phyloP scores from a whole-genome alignment of 2,888 invertebrate genomes.

The Lacanobia wlatinum region DNA sequence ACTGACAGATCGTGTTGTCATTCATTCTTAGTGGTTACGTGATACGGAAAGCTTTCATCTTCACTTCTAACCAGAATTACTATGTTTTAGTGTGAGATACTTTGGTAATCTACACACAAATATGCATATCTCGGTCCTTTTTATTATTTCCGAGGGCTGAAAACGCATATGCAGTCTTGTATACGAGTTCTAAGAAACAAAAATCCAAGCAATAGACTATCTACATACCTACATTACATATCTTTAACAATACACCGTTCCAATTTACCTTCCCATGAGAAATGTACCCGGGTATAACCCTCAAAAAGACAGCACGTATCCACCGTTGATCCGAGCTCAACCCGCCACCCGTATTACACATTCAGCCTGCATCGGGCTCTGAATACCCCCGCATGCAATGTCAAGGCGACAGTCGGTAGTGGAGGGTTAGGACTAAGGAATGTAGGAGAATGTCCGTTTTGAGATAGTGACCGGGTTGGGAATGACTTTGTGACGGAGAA shows the following conservation, averaged over 20 bases:
- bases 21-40: too few relatives aligned
- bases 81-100: too few relatives aligned
- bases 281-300: conserved; percentile 21
- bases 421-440: conserved; percentile 6
- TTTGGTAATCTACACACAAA: too few relatives aligned
- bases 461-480: conserved; percentile 8
- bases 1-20: too few relatives aligned
- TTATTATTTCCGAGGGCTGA: too few relatives aligned
- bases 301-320: conserved; percentile 35
- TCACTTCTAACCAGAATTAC: too few relatives aligned
- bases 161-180: too few relatives aligned
- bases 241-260: neutral
- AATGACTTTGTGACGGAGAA: neutral
- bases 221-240: too few relatives aligned
- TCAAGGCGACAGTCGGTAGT: conserved; percentile 51
- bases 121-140: too few relatives aligned
- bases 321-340: conserved; percentile 37
- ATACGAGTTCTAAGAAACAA: too few relatives aligned
- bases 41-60: too few relatives aligned
- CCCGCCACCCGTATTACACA: conserved; percentile 48
- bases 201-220: too few relatives aligned
- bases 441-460: conserved; percentile 11
- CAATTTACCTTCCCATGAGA: conserved; percentile 21
- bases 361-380: conserved; percentile 49
- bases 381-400: conserved; percentile 55